Evolutionary conservation across 1,140 invertebrate species (phyloP).

Genomic region (Trissolcus basalis): DNA sequence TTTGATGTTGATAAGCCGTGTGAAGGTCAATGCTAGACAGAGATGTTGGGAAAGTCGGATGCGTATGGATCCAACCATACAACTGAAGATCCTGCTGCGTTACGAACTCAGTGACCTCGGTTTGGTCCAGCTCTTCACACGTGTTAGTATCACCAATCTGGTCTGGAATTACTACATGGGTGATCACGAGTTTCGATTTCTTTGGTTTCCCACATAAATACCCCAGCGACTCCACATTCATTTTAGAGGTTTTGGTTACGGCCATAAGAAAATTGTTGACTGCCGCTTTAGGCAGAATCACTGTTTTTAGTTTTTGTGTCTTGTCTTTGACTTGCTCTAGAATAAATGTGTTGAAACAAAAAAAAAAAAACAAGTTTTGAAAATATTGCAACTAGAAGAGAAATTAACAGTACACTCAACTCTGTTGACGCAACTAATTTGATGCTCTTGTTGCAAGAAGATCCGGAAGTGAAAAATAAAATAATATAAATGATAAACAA

Average conservation of each 20-base stretch:
- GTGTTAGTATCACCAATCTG: neutral
- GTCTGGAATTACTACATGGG: neutral
- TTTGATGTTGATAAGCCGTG: neutral
- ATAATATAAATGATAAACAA: too few relatives aligned
- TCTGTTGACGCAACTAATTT: too few relatives aligned
- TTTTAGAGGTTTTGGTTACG: neutral
- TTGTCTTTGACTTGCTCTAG: neutral
- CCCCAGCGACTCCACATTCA: neutral
- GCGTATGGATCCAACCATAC: conserved; percentile 1
- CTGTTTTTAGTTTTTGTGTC: neutral
- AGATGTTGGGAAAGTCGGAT: neutral
- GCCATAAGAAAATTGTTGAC: neutral
- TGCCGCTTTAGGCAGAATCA: neutral
- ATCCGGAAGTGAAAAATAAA: too few relatives aligned
- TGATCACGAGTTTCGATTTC: conserved; percentile 4
- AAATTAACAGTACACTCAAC: neutral
- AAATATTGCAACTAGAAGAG: neutral
- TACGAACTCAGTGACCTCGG: neutral
- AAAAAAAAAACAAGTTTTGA: neutral
- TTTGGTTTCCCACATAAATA: neutral
- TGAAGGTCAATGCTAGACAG: conserved; percentile 1
- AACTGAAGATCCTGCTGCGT: neutral
- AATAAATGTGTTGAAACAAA: neutral
- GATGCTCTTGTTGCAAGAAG: too few relatives aligned
- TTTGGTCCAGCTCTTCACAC: neutral